Base-by-base conservation (phyloP, 2,888 invertebrate genomes). In the Meiosimyza platycephala region DNA sequence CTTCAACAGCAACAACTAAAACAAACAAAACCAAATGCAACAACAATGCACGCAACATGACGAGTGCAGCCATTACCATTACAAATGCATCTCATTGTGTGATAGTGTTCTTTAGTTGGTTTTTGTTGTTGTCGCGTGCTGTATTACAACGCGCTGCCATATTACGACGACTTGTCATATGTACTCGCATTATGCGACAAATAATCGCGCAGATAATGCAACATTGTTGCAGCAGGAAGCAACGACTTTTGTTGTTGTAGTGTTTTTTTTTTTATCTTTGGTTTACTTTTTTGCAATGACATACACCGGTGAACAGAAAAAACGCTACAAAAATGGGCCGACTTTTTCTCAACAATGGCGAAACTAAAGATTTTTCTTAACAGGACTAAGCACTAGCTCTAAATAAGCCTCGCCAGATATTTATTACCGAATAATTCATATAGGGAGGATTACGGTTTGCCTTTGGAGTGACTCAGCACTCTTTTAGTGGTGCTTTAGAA, bases 121-220 rank as follows among this genome's bases (percentile, higher is more conserved):
- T 40, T 15, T 40, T 63, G 63, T 63, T 63, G 16, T 57, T 57
- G 67, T 69, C 60, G 60, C 60, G 60, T 60, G 51, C 60, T 50
- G 40, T 28, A 28, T 28, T 28, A 28, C 28, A 69, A 28, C 50
- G 59, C 69, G 16, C 28, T 50, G 40, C 69, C 60, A 60, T 62
- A 52, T 40, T 40, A 9, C 40, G 40, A 60, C 51, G 62, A 40
- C 69, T 69, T 60, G 69, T 69, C 69, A 52, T 69, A n/a, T n/a
- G n/a, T n/a, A 62, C 40, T 40, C 40, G 40, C 40, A 40, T 62
- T 60, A 52, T 69, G 60, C 60, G 69, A 60, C 69, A 69, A 69
- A 69, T 69, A 69, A 69, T 69, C 60, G 62, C 69, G 51, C 60
- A 62, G 60, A 69, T 69, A 69, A 69, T 60, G 60, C 62, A 60